phyloP scores from a whole-genome alignment of 2,888 invertebrate species.

The Halictus ligatus region DNA sequence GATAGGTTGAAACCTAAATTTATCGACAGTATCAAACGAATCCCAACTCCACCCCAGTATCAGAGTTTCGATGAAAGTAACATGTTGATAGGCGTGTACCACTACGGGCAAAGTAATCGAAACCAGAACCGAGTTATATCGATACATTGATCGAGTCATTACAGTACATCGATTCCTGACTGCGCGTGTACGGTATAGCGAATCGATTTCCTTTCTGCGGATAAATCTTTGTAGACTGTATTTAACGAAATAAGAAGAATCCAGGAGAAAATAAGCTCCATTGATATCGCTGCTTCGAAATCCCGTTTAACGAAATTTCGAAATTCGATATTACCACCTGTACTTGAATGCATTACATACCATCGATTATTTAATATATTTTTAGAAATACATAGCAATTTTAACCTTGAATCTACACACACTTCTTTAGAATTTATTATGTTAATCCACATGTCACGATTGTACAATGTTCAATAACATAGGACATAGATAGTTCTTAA shows the following conservation, averaged over 20 bases:
- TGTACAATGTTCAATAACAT: too few relatives aligned
- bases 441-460: too few relatives aligned
- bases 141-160: constrained; percentile 1
- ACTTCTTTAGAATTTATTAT: too few relatives aligned
- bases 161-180: constrained; percentile 3
- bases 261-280: not conserved
- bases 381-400: not conserved
- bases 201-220: not conserved
- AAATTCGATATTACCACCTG: not conserved
- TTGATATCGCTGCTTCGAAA: not conserved
- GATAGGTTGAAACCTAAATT: not conserved
- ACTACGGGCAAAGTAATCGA: not conserved
- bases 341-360: not conserved
- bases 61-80: not conserved
- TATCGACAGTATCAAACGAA: not conserved
- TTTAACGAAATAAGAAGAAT: not conserved
- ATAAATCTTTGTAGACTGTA: not conserved
- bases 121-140: constrained; percentile 10
- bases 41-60: not conserved
- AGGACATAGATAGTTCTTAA: too few relatives aligned
- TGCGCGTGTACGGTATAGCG: not conserved
- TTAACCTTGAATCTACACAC: too few relatives aligned
- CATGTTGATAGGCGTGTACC: not conserved
- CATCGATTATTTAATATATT: not conserved
- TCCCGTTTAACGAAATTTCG: not conserved